Conservation (phyloP, 2,113 vertebrate species). For the Paracanthobrama guichenoti region DNA sequence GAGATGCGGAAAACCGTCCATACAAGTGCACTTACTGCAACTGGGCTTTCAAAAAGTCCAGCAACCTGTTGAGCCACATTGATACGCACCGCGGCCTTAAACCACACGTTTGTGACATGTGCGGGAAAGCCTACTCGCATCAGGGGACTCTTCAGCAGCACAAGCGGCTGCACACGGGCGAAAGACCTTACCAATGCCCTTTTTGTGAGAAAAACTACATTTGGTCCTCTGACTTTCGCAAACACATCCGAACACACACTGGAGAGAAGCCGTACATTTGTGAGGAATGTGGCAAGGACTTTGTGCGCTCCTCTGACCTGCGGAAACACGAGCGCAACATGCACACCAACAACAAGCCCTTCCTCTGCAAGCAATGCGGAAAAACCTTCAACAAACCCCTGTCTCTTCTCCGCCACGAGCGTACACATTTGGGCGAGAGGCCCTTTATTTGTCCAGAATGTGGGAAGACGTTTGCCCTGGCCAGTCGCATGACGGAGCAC, state of each 20-base stretch:
- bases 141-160: conserved; percentile 79
- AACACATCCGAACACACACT: conserved; percentile 77
- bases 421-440: conserved; percentile 80
- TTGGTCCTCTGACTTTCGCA: conserved; percentile 78
- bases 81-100: conserved; percentile 79
- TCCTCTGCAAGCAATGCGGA: conserved; percentile 78
- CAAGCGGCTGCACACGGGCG: conserved; percentile 76
- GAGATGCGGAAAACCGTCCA: conserved; percentile 67
- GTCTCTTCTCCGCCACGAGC: conserved; percentile 80
- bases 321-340: conserved; percentile 79
- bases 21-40: conserved; percentile 69
- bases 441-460: conserved; percentile 80
- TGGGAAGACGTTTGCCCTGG: conserved; percentile 77
- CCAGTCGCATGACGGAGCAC: conserved; percentile 82
- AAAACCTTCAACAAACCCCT: conserved; percentile 83
- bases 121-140: conserved; percentile 75
- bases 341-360: conserved; percentile 82
- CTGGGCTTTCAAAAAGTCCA: conserved; percentile 80
- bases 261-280: conserved; percentile 78
- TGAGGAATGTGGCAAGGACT: conserved; percentile 73
- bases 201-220: conserved; percentile 75
- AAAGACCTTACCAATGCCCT: conserved; percentile 75
- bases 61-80: conserved; percentile 81
- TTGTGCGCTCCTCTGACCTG: conserved; percentile 78
- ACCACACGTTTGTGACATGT: conserved; percentile 78